Evolutionary conservation across 2,888 invertebrate genomes (phyloP), one percentile per base, ranked within the genome.

Genomic region (Halictus ligatus): DNA sequence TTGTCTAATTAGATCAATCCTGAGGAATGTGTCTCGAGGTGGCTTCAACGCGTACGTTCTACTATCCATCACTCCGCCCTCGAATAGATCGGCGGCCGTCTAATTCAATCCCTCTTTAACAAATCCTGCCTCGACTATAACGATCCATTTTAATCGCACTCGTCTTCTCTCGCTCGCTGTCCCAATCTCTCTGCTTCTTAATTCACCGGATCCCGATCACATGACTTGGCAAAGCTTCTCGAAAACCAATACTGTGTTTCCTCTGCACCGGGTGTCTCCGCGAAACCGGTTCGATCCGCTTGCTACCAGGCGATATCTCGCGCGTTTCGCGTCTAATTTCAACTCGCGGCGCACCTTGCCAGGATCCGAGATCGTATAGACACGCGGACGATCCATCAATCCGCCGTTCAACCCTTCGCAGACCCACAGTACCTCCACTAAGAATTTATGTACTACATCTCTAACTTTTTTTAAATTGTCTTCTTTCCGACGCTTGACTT

Each of bases 1-100:
- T 69, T 69, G 86, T 84, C 83, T 90, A 89, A 89, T 89, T 89
- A 86, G 88, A 89, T 89, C 84, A 84, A 88, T 86, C 79, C 86
- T 40, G 25, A 75, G 6, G 83, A 86, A 87, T 86, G 79, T 81
- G 88, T 87, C 88, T 77, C 72, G 80, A 77, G 84, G 83, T 71
- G 79, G 79, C 67, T 82, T 74, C 79, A 72, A 78, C 79, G 76
- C 84, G 80, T 81, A 77, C 72, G 72, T 82, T 71, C 72, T 58
- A 35, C 84, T 75, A 87, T 87, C 80, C 74, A 83, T 87, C 86
- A 86, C 74, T 69, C n/a, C 29, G 29, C 25, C 10, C 18, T 15
- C 29, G 72, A 81, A 78, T 77, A 74, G 82, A 81, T 81, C 75
- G 82, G 60, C 78, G 78, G 74, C 35, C 83, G 64, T 91, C 86